Evolutionary conservation across 2,113 vertebrate species (phyloP), one percentile per base, ranked within the genome.

Genomic region (Sturnus vulgaris): DNA sequence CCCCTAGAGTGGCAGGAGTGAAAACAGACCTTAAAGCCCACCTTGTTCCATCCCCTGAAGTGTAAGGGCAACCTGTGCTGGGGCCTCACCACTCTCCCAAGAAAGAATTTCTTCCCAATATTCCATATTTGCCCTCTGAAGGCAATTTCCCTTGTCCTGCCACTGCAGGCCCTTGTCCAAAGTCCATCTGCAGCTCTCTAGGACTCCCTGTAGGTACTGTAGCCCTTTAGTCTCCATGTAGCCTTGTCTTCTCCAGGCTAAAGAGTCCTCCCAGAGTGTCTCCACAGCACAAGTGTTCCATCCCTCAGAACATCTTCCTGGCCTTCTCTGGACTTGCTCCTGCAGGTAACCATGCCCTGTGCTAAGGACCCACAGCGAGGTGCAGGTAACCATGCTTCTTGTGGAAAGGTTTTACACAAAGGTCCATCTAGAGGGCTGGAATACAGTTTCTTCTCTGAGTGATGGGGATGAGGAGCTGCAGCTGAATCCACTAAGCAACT

Each of bases 331-430:
- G 33, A 39, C 61, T 39, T 52, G 46, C 60, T 82, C 39, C 78
- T 60, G 53, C 69, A 47, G 39, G 60, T 53, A 37, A 37, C n/a
- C 61, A 20, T 30, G 28, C 11, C 37, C 61, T 40, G 28, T 35
- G 39, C 53, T 53, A 53, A 68, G 53, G 39, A 60, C 28, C 11
- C 46, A 53, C 20, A 55, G 61, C 24, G 31, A 24, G 46, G 9
- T 20, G 18, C 22, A 88, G 30, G 47, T 27, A 70, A 80, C 59
- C 37, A 27, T 0, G 18, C 14, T 50, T 39, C 69, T 37, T n/a
- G 22, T 10, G 9, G 25, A 57, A 56, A 3, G 3, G 46, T 52
- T 82, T 27, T 73, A 55, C 9, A 35, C 0, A 0, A 63, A 61
- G 52, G 69, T 25, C 37, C 9, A 7, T 31, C 39, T 6, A 33